A percentile compares a stretch with the other conserved stretches of the same genome.
Evolutionary conservation across 2,797 vertebrate genomes (phyloP).

Genomic region (Otolemur crassicaudatus): DNA sequence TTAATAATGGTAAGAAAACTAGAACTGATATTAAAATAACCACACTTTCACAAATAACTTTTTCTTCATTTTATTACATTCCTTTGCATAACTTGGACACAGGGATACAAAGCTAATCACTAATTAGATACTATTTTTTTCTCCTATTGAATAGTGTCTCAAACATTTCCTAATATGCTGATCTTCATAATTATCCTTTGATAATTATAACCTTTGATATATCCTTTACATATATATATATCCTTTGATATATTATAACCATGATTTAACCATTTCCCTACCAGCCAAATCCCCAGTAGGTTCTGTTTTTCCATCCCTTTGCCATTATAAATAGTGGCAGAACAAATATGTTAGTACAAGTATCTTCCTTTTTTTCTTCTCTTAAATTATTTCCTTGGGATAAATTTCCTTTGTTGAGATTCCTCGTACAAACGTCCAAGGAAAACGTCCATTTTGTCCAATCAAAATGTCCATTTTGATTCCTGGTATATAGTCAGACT

Average conservation of each 20-base stretch:
- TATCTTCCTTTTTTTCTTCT: neutral
- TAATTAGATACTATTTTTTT: neutral
- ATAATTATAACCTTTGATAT: too few relatives aligned
- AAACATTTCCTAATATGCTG: neutral
- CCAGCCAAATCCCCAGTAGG: neutral
- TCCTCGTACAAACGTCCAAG: neutral
- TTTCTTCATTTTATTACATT: neutral
- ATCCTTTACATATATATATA: too few relatives aligned
- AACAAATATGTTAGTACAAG: neutral
- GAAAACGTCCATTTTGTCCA: too few relatives aligned
- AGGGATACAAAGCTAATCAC: neutral
- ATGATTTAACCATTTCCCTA: neutral
- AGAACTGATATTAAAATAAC: neutral
- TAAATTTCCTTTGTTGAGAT: conserved; percentile 27
- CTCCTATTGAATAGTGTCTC: neutral
- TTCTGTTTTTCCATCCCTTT: conserved; percentile 21
- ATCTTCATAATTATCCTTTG: neutral
- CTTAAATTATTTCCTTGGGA: conserved; percentile 35
- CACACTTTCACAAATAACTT: neutral
- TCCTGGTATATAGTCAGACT: neutral
- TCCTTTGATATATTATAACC: too few relatives aligned
- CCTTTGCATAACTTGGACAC: neutral
- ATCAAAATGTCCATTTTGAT: neutral
- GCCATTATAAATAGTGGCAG: neutral
- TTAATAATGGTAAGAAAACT: conserved; percentile 10